Conservation (phyloP, 1,140 invertebrate genomes). For the Sesamia nonagrioides region DNA sequence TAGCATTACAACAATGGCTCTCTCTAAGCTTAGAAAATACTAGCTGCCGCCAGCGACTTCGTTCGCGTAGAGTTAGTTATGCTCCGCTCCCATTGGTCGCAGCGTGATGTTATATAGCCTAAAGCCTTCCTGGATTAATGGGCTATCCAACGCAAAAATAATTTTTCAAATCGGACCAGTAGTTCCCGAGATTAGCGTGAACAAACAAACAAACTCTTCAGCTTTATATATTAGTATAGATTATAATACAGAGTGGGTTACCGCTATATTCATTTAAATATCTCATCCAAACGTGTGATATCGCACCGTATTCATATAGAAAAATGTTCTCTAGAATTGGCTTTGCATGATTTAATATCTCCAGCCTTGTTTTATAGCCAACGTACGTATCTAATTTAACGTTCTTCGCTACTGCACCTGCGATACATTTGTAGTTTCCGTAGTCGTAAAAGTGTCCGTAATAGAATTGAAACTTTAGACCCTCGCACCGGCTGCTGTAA, state of each 20-base stretch:
- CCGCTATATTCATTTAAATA: slow-evolving; percentile 18
- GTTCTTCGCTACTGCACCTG: slow-evolving; percentile 37
- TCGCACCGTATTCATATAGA: slow-evolving; percentile 18
- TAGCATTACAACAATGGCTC: slow-evolving; percentile 6
- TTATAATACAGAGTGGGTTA: slow-evolving; percentile 19
- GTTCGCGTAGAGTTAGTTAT: no score
- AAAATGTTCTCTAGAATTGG: slow-evolving; percentile 20
- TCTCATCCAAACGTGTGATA: not conserved
- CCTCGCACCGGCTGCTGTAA: not conserved
- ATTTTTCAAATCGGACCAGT: no score
- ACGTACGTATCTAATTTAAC: slow-evolving; percentile 26
- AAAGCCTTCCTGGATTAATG: no score
- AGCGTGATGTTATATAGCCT: no score
- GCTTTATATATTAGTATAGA: no score
- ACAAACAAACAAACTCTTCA: no score
- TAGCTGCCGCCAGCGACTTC: no score
- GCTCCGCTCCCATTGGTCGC: no score
- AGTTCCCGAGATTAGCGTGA: no score
- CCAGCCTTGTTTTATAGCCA: slow-evolving; percentile 14
- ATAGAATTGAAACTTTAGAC: slow-evolving; percentile 38
- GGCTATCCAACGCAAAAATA: no score
- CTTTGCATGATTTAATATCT: slow-evolving; percentile 42
- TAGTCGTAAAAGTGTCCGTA: slow-evolving; percentile 29
- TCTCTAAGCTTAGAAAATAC: not conserved
- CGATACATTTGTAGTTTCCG: slow-evolving; percentile 19